These are phyloP conservation scores for Drosophila histrio DNA, from an alignment of 2,888 invertebrate species.

Conservation along the genomic window DNA sequence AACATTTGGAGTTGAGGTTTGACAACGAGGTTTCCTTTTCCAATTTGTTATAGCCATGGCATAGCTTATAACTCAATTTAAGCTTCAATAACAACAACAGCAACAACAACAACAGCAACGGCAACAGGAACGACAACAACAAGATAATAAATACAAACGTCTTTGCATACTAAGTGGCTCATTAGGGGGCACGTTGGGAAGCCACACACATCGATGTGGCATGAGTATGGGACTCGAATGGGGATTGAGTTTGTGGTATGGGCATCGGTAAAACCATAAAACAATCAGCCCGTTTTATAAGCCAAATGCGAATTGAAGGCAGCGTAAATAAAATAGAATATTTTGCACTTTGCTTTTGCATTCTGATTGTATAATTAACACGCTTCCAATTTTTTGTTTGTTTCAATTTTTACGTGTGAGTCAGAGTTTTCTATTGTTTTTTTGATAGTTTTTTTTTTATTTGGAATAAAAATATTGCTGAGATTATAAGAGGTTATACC, in stretches of 20 bases:
- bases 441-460: background rate
- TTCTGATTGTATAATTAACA: conserved; percentile 63
- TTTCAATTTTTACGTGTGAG: conserved; percentile 12
- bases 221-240: conserved; percentile 2
- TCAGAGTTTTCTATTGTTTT: conserved; percentile 12
- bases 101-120: conserved; percentile 21
- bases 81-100: conserved; percentile 27
- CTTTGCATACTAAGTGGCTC: conserved; percentile 72
- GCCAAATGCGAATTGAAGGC: conserved; percentile 37
- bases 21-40: conserved; percentile 5
- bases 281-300: conserved; percentile 36
- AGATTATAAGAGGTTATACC: too few relatives aligned
- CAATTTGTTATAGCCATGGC: conserved; percentile 42
- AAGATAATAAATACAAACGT: conserved; percentile 35
- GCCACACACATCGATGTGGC: conserved; percentile 62
- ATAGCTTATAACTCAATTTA: conserved; percentile 51
- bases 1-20: conserved; percentile 23
- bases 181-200: conserved; percentile 60
- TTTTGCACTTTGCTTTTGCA: conserved; percentile 63
- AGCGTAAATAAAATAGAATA: conserved; percentile 57
- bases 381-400: conserved; percentile 5
- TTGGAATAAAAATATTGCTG: too few relatives aligned
- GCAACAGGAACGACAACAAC: conserved; percentile 26
- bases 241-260: conserved; percentile 3
- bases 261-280: conserved; percentile 48